phyloP scores from a whole-genome alignment of 2,888 invertebrate genomes.

The Patella depressa region DNA sequence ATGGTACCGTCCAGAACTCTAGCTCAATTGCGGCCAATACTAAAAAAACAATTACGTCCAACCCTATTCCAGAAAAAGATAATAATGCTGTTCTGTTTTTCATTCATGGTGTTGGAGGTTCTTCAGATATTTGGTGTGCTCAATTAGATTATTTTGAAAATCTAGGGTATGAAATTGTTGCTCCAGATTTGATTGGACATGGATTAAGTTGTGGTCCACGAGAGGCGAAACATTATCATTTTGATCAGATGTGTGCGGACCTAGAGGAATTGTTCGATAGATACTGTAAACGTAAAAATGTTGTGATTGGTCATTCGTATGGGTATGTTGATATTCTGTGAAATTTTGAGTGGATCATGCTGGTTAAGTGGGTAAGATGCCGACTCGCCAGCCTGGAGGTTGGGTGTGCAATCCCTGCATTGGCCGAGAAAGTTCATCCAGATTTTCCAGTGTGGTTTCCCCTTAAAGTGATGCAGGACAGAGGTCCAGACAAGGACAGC shows the following conservation, averaged over 20 bases:
- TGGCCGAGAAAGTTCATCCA: no score
- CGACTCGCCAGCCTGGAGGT: no score
- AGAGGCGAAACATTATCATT: conserved; percentile 75
- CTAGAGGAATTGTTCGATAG: conserved; percentile 77
- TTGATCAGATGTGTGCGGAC: conserved; percentile 76
- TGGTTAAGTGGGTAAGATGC: no score
- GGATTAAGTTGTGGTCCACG: conserved; percentile 78
- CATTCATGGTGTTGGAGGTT: conserved; percentile 80
- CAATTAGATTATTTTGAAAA: conserved; percentile 76
- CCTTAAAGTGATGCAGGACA: no score
- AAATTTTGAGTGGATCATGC: not conserved
- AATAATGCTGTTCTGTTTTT: conserved; percentile 74
- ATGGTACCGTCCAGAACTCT: not conserved
- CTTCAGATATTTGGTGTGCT: conserved; percentile 77
- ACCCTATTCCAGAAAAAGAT: conserved; percentile 5
- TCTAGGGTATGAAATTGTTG: conserved; percentile 77
- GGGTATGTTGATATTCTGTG: conserved; percentile 74
- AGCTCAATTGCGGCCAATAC: not conserved
- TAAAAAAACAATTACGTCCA: not conserved
- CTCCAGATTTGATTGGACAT: conserved; percentile 80
- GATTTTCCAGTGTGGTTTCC: no score
- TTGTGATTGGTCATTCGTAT: conserved; percentile 80
- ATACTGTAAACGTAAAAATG: conserved; percentile 76
- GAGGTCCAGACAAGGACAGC: no score
- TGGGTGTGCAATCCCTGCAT: no score